phyloP scores from a whole-genome alignment of 2,113 vertebrate genomes.

The Hucho hucho region DNA sequence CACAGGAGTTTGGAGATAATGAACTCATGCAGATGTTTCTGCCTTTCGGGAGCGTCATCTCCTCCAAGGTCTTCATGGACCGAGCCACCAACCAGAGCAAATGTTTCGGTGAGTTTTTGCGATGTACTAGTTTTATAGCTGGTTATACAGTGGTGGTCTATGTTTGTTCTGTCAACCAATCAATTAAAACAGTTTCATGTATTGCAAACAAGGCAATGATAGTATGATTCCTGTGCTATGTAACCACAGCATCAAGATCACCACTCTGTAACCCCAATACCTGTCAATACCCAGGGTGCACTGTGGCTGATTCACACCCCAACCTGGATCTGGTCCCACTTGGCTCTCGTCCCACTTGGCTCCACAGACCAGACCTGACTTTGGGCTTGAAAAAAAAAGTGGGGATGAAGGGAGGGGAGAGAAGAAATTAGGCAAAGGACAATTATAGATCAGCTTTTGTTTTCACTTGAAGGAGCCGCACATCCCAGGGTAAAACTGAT shows the following conservation, averaged over 20 bases:
- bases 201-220: neutral
- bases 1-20: constrained; percentile 98
- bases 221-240: neutral
- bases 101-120: constrained; percentile 88
- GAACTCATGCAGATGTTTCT: constrained; percentile 99
- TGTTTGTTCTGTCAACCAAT: neutral
- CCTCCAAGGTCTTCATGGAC: constrained; percentile 99
- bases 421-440: constrained; percentile 50
- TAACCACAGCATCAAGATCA: constrained; percentile 54
- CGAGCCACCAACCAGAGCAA: constrained; percentile 99
- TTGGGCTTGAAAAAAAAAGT: constrained; percentile 51
- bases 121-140: neutral
- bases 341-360: constrained; percentile 40
- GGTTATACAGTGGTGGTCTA: neutral
- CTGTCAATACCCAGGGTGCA: constrained; percentile 57
- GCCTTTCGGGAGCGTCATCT: constrained; percentile 96
- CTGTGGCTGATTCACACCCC: constrained; percentile 52
- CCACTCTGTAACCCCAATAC: constrained; percentile 63
- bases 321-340: constrained; percentile 43
- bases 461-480: constrained; percentile 68
- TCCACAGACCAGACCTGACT: constrained; percentile 39
- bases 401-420: neutral
- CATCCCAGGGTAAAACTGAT: constrained; percentile 69
- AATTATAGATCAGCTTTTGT: constrained; percentile 77
- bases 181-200: neutral